phyloP scores from a whole-genome alignment of 1,140 invertebrate species.

The Spodoptera litura region DNA sequence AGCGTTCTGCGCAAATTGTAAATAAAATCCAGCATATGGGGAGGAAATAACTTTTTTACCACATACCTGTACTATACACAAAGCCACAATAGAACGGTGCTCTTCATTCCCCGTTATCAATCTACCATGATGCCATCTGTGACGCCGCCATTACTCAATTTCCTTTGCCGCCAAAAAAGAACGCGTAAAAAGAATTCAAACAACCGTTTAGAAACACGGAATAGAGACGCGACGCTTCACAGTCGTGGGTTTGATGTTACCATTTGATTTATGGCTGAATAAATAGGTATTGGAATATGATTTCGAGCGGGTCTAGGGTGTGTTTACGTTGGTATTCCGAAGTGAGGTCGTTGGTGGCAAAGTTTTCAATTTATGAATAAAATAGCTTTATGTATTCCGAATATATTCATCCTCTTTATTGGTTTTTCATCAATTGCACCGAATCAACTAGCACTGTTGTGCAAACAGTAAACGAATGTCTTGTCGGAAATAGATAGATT shows the following conservation, averaged over 20 bases:
- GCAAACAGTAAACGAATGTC: constrained; percentile 9
- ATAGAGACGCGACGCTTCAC: constrained; percentile 55
- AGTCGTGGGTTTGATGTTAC: constrained; percentile 41
- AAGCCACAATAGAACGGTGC: constrained; percentile 73
- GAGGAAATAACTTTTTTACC: constrained; percentile 42
- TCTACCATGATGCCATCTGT: constrained; percentile 85
- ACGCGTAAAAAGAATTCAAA: constrained; percentile 73
- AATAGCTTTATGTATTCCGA: neutral
- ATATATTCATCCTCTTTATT: too few species aligned
- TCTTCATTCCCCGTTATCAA: constrained; percentile 83
- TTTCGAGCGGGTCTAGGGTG: constrained; percentile 17
- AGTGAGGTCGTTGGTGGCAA: neutral
- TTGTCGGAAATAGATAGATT: constrained; percentile 28
- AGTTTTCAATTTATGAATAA: neutral
- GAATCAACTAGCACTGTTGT: too few species aligned
- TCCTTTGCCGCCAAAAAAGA: constrained; percentile 81
- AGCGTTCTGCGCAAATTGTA: neutral
- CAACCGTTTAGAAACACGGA: constrained; percentile 56
- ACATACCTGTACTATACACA: constrained; percentile 46
- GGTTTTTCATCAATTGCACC: too few species aligned
- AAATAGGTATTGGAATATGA: constrained; percentile 42
- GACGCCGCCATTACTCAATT: constrained; percentile 85
- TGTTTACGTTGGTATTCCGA: neutral
- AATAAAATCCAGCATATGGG: constrained; percentile 22
- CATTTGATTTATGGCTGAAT: constrained; percentile 46